Conservation (phyloP, 2,888 invertebrate genomes). For the Netelia inedita region DNA sequence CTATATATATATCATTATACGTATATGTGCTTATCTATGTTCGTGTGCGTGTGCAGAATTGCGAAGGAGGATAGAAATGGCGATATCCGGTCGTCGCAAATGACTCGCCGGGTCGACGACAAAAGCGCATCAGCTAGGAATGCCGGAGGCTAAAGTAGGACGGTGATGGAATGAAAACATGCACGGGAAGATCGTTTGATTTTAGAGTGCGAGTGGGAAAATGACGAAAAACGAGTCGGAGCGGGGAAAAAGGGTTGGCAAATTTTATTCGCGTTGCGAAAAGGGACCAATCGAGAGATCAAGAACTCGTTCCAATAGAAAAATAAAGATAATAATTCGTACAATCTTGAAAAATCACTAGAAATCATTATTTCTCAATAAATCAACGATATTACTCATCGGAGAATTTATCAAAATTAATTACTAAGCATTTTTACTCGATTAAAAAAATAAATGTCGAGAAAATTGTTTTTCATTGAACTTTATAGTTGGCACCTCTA, state of each 20-base stretch:
- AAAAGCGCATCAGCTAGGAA: not conserved
- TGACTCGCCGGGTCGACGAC: constrained; percentile 27
- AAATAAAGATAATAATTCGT: not conserved
- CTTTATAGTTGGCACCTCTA: no score
- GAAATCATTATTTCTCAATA: not conserved
- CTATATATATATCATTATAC: not conserved
- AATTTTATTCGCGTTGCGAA: not conserved
- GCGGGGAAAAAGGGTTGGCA: not conserved
- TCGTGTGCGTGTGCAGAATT: constrained; percentile 28
- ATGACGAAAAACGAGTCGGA: not conserved
- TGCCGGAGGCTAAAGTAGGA: constrained; percentile 53
- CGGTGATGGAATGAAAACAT: constrained; percentile 64
- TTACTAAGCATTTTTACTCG: no score
- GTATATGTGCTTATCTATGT: not conserved
- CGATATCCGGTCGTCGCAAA: constrained; percentile 50
- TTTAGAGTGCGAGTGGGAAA: constrained; percentile 10
- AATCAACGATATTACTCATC: not conserved
- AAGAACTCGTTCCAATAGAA: not conserved
- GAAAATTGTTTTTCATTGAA: no score
- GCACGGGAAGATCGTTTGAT: constrained; percentile 46
- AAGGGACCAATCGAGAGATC: not conserved
- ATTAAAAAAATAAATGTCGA: no score
- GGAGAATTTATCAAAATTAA: not conserved
- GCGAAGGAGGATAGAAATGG: constrained; percentile 51
- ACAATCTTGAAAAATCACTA: not conserved